phyloP scores from a whole-genome alignment of 2,113 vertebrate genomes.

The Ancistrus triradiatus region DNA sequence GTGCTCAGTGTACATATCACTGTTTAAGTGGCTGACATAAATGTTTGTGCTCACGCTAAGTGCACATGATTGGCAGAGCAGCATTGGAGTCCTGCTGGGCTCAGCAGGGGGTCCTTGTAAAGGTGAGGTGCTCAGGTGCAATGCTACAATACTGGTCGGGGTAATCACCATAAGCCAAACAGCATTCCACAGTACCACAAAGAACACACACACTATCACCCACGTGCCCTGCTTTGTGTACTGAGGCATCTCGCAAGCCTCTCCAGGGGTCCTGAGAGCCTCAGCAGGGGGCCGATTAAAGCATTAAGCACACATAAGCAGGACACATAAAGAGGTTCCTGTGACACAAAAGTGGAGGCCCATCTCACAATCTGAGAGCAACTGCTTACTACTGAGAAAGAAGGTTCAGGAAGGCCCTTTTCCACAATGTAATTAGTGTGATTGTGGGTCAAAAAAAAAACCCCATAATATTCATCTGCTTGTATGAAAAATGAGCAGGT shows the following conservation, averaged over 20 bases:
- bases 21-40: slow-evolving; percentile 40
- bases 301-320: slow-evolving; percentile 66
- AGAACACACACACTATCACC: slow-evolving; percentile 4
- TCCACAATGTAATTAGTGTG: background rate
- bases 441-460: background rate
- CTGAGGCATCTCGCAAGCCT: slow-evolving; percentile 11
- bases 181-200: slow-evolving; percentile 58
- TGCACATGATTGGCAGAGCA: slow-evolving; percentile 57
- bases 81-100: slow-evolving; percentile 52
- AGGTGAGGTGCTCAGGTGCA: slow-evolving; percentile 65
- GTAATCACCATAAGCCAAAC: slow-evolving; percentile 71
- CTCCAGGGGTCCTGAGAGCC: slow-evolving; percentile 63
- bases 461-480: background rate
- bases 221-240: slow-evolving; percentile 14
- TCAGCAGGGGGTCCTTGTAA: slow-evolving; percentile 61
- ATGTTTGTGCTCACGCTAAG: slow-evolving; percentile 30
- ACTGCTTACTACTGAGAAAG: background rate
- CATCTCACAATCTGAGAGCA: slow-evolving; percentile 18
- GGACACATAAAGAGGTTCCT: slow-evolving; percentile 49
- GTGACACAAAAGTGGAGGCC: slow-evolving; percentile 51
- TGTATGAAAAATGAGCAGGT: background rate
- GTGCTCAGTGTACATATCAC: slow-evolving; percentile 34
- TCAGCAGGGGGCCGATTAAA: slow-evolving; percentile 71
- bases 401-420: background rate
- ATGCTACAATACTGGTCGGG: slow-evolving; percentile 62